These are phyloP conservation scores for Apamea anceps DNA, from an alignment of 2,888 invertebrate species.

Conservation along the genomic window DNA sequence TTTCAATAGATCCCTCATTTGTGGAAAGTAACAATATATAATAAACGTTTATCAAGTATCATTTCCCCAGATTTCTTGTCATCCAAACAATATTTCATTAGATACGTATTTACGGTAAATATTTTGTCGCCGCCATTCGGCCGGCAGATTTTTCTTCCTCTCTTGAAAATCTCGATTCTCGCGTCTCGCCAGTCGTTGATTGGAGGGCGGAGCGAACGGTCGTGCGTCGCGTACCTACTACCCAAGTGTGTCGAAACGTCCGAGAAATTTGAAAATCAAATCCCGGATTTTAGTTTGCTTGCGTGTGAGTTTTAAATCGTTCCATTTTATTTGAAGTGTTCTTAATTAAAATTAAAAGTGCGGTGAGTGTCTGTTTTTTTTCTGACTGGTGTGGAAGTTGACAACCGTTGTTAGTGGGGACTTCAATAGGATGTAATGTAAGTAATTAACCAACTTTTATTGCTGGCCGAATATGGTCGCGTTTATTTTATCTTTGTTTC, in stretches of 20 bases:
- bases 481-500: constrained; percentile 33
- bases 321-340: constrained; percentile 43
- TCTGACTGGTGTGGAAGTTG: constrained; percentile 46
- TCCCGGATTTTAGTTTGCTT: constrained; percentile 27
- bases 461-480: constrained; percentile 22
- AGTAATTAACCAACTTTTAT: constrained; percentile 63
- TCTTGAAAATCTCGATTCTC: constrained; percentile 60
- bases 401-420: constrained; percentile 19
- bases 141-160: constrained; percentile 57
- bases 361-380: constrained; percentile 53
- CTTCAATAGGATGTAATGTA: constrained; percentile 61
- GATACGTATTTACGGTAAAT: constrained; percentile 61
- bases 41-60: constrained; percentile 43
- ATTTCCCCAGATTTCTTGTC: constrained; percentile 52
- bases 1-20: constrained; percentile 7
- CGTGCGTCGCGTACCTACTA: constrained; percentile 41
- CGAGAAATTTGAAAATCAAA: constrained; percentile 42
- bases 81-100: constrained; percentile 72
- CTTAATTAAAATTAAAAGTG: constrained; percentile 43
- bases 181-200: constrained; percentile 52
- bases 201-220: constrained; percentile 53
- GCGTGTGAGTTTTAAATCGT: constrained; percentile 28
- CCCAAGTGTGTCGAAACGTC: constrained; percentile 47
- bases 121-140: constrained; percentile 53
- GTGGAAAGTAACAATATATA: constrained; percentile 25